Evolutionary conservation across 2,888 invertebrate genomes (phyloP), one percentile per base, ranked within the genome.

Genomic region (Megalurothrips usitatus): DNA sequence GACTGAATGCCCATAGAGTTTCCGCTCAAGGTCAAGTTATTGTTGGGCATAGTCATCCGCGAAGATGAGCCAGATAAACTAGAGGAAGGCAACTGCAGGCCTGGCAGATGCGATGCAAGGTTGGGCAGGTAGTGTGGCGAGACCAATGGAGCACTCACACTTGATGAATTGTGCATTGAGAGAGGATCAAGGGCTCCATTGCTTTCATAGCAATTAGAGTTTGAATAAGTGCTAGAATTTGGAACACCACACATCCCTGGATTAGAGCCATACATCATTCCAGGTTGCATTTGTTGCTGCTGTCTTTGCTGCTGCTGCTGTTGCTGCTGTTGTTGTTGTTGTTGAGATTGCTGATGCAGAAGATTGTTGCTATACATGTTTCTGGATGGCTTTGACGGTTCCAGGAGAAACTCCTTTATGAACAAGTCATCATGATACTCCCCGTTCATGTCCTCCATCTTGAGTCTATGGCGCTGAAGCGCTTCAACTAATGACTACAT

Each of bases 351-450:
- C 26, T 75, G 68, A 26, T 75, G 68, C 68, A 75, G 8, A 9
- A 26, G 26, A 75, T 75, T 75, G 68, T 75, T 75, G 68, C 68
- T 26, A 9, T 26, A 75, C 68, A 75, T 75, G 23, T 26, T 75
- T 75, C 68, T 75, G 12, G 23, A 23, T 75, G 68, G 68, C 26
- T 75, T 75, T n/a, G 68, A 75, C 1, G 68, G 68, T 26, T 75
- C 68, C 12, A 75, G n/a, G 68, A 75, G 68, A 26, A 75, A 75
- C 68, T 75, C 68, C 68, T 75, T 75, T 26, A 75, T 75, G 68
- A 75, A 75, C 23, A 75, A 75, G 68, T 75, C 68, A n/a, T 75
- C 68, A 26, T 75, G 68, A 12, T 75, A 75, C 1, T 75, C 68
- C 10, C 68, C 68, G 12, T 75, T 75, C 12, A 75, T 23, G 12